Percentiles rank a stretch among this genome's conserved stretches.
Conservation (phyloP, 2,797 vertebrate genomes). For the Microctenopoma stevenorrisi region DNA sequence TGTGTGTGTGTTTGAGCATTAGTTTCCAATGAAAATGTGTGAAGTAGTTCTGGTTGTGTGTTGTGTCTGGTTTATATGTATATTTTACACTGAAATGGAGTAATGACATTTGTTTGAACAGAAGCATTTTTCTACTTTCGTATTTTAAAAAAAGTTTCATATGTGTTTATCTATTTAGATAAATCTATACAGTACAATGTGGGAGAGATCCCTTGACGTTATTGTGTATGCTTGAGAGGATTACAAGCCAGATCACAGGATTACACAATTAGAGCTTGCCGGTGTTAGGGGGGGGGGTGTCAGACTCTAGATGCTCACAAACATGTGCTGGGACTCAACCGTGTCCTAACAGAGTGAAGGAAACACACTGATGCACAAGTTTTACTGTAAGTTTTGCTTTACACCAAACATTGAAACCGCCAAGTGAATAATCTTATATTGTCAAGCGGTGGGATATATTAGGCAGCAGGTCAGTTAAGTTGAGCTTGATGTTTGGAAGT, state of each 20-base stretch:
- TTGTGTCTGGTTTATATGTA: conserved; percentile 4
- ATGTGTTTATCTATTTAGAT: background rate
- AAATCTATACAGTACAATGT: conserved; percentile 58
- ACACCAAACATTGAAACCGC: too few species aligned
- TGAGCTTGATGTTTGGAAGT: too few species aligned
- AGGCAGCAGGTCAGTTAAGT: too few species aligned
- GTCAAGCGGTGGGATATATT: too few species aligned
- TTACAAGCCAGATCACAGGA: conserved; percentile 76
- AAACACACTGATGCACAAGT: background rate
- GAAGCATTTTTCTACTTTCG: background rate
- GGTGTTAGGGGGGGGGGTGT: conserved; percentile 13
- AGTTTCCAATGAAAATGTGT: conserved; percentile 53
- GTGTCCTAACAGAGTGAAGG: background rate
- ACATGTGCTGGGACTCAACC: background rate
- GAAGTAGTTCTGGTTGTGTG: conserved; percentile 11
- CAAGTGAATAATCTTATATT: too few species aligned
- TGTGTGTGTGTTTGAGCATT: conserved; percentile 38
- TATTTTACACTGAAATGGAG: background rate
- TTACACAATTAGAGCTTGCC: conserved; percentile 78
- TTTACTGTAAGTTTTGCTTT: background rate
- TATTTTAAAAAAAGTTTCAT: background rate
- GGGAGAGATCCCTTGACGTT: conserved; percentile 41
- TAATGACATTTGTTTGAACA: background rate
- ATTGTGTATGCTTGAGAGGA: conserved; percentile 68
- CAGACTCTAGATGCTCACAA: conserved; percentile 10